A percentile compares a stretch with the other conserved stretches of the same genome.
Conservation (phyloP, 2,113 vertebrate genomes). For the Lucifuga dentata region DNA sequence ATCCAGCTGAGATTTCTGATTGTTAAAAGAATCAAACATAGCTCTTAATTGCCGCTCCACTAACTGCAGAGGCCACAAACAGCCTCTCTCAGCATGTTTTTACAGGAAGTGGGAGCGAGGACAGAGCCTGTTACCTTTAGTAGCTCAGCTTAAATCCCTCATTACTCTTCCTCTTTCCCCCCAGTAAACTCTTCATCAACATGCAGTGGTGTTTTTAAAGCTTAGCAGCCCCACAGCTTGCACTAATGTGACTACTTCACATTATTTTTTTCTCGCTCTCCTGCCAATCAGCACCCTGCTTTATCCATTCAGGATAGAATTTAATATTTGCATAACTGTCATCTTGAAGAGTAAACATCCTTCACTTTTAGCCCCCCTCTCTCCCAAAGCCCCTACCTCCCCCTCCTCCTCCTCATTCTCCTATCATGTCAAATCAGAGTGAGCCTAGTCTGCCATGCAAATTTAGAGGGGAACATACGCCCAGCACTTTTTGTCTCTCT, state of each 20-base stretch:
- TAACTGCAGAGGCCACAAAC: slow-evolving; percentile 56
- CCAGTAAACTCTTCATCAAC: not conserved
- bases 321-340: slow-evolving; percentile 79
- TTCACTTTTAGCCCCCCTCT: not conserved
- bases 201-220: not conserved
- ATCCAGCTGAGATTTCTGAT: slow-evolving; percentile 54
- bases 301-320: slow-evolving; percentile 18
- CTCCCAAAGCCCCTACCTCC: slow-evolving; percentile 18
- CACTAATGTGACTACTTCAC: not conserved
- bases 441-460: slow-evolving; percentile 59
- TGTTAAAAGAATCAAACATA: slow-evolving; percentile 50
- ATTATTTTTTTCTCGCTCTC: not conserved
- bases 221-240: not conserved
- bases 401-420: no score
- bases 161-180: slow-evolving; percentile 10
- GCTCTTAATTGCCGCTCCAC: slow-evolving; percentile 65
- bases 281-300: not conserved
- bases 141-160: slow-evolving; percentile 16
- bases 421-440: slow-evolving; percentile 39
- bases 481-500: not conserved
- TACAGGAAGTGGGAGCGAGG: slow-evolving; percentile 27
- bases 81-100: slow-evolving; percentile 65
- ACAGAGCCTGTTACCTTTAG: slow-evolving; percentile 15
- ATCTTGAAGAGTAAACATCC: slow-evolving; percentile 45
- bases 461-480: slow-evolving; percentile 45